phyloP scores from a whole-genome alignment of 2,888 invertebrate species.

The Stenotaenia linearis region DNA sequence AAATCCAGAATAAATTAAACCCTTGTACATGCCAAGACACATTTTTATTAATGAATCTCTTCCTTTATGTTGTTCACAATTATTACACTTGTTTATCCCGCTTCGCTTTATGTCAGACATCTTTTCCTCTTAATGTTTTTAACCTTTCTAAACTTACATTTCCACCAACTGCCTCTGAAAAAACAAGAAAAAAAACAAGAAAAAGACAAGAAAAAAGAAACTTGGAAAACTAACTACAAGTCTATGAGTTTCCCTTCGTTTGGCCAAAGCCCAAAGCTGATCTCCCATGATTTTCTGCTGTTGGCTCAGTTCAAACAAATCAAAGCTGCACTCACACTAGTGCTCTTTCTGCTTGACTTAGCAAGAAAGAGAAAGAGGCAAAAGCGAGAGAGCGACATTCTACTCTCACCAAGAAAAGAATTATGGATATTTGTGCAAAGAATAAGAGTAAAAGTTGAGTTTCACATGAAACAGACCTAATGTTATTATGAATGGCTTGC shows the following conservation, averaged over 20 bases:
- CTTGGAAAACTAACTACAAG: constrained; percentile 3
- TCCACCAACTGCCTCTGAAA: neutral
- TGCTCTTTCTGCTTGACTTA: constrained; percentile 19
- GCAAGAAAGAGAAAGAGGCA: neutral
- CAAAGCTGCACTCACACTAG: constrained; percentile 19
- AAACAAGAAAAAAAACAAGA: neutral
- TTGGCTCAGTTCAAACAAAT: constrained; percentile 14
- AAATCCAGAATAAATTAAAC: no score
- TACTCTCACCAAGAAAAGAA: neutral
- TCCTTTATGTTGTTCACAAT: neutral
- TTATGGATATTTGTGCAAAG: constrained; percentile 19
- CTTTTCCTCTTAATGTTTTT: neutral
- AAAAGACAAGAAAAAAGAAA: neutral
- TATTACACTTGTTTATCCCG: neutral
- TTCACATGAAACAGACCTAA: neutral
- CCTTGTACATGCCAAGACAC: no score
- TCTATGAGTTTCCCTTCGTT: constrained; percentile 6
- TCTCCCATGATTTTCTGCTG: constrained; percentile 19
- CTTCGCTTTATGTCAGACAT: neutral
- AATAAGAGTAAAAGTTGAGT: neutral
- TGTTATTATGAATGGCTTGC: neutral
- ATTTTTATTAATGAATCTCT: no score
- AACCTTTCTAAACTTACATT: neutral
- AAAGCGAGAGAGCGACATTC: neutral
- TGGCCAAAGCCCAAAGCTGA: constrained; percentile 19